Evolutionary conservation across 2,797 vertebrate genomes (phyloP).

Genomic region (Borostomias antarcticus): DNA sequence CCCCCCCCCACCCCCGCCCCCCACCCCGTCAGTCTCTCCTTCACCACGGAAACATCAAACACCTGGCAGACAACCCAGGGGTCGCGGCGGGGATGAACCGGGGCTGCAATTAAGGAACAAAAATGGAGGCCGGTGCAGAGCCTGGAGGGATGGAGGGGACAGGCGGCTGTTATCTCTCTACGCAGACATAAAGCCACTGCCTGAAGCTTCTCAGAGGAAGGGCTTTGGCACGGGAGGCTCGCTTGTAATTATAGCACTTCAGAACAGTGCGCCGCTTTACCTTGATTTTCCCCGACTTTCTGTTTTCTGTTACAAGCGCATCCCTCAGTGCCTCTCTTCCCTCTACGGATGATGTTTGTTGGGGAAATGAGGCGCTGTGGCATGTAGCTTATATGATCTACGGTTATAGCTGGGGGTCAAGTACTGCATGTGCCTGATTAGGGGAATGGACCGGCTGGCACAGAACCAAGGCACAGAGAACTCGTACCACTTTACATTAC

Average conservation of each 20-base stretch:
- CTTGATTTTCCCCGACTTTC: constrained; percentile 57
- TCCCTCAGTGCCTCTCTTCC: constrained; percentile 11
- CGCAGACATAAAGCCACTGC: constrained; percentile 65
- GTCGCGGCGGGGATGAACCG: constrained; percentile 59
- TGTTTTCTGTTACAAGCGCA: constrained; percentile 57
- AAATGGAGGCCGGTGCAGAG: constrained; percentile 47
- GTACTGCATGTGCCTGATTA: constrained; percentile 43
- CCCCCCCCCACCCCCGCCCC: constrained; percentile 1
- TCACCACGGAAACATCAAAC: constrained; percentile 47
- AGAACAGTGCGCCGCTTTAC: constrained; percentile 56
- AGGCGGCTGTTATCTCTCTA: constrained; percentile 66
- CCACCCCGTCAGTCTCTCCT: constrained; percentile 17
- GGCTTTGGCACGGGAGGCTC: constrained; percentile 57
- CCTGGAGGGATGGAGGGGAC: constrained; percentile 51
- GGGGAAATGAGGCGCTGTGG: constrained; percentile 46
- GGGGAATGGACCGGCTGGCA: constrained; percentile 43
- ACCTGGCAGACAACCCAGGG: constrained; percentile 44
- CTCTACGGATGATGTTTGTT: constrained; percentile 56
- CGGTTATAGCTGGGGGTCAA: constrained; percentile 48
- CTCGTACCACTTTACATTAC: no score
- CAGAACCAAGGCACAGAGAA: constrained; percentile 51
- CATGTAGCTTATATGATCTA: constrained; percentile 58
- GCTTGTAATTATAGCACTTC: constrained; percentile 71
- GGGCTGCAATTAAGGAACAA: constrained; percentile 53
- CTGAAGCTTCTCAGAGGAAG: constrained; percentile 54